Conservation (phyloP, 2,113 vertebrate genomes). For the Eclectus roratus region DNA sequence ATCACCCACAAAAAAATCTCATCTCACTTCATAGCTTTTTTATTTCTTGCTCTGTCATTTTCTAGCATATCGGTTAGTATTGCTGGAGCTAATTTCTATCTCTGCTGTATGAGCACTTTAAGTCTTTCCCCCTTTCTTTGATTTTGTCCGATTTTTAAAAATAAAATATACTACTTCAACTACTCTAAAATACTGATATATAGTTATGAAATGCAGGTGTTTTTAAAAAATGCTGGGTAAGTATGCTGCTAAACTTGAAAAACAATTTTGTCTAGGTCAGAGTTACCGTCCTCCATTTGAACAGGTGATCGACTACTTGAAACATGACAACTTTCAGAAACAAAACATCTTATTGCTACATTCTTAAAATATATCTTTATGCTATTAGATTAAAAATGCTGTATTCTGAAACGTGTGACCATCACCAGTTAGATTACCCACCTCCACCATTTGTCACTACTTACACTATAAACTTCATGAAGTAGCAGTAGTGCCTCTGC, state of each 20-base stretch:
- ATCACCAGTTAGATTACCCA: neutral
- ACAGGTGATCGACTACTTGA: neutral
- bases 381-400: neutral
- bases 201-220: neutral
- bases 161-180: neutral
- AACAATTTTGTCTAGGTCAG: fast-evolving
- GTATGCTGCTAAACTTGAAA: neutral
- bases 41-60: neutral
- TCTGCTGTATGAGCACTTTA: neutral
- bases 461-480: neutral
- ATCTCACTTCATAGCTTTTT: neutral
- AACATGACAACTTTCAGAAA: neutral
- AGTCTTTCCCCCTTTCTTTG: neutral
- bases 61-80: neutral
- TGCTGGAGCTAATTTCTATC: neutral
- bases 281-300: neutral
- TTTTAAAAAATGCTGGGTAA: neutral
- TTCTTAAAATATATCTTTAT: neutral
- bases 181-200: neutral
- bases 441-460: neutral
- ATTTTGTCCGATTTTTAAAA: neutral
- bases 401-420: neutral
- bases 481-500: neutral
- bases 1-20: neutral
- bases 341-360: neutral